phyloP scores from a whole-genome alignment of 2,797 vertebrate genomes.

The Spea hammondii region DNA sequence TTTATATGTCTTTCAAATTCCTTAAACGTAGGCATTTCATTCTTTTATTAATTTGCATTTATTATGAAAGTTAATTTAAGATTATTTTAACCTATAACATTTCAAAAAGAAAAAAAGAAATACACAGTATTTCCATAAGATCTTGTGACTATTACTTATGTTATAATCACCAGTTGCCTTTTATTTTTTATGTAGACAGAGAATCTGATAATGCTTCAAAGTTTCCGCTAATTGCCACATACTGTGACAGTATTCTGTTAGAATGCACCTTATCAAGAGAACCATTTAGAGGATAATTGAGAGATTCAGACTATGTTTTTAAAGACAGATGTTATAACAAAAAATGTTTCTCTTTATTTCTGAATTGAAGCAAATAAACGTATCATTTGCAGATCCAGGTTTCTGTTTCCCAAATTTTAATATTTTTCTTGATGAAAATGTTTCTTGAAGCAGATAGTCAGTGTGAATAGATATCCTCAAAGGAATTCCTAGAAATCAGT shows the following conservation, averaged over 20 bases:
- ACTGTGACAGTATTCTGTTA: slow-evolving; percentile 73
- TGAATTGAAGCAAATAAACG: too few relatives aligned
- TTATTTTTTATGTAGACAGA: slow-evolving; percentile 63
- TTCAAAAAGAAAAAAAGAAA: slow-evolving; percentile 67
- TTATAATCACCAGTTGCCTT: slow-evolving; percentile 62
- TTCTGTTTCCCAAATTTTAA: too few relatives aligned
- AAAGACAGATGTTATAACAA: too few relatives aligned
- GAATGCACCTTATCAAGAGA: slow-evolving; percentile 69
- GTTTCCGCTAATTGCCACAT: slow-evolving; percentile 75
- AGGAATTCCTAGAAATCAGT: slow-evolving; percentile 36
- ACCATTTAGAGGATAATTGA: slow-evolving; percentile 65
- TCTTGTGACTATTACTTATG: slow-evolving; percentile 59
- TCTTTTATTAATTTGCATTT: too few relatives aligned
- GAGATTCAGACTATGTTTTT: slow-evolving; percentile 37
- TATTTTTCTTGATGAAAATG: too few relatives aligned
- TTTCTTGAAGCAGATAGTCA: neutral
- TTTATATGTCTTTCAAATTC: slow-evolving; percentile 66
- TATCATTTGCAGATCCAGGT: too few relatives aligned
- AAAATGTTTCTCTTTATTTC: too few relatives aligned
- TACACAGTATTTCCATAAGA: slow-evolving; percentile 50
- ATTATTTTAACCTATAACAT: slow-evolving; percentile 72
- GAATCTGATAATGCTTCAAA: slow-evolving; percentile 73
- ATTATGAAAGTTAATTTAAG: slow-evolving; percentile 52
- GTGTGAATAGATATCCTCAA: slow-evolving; percentile 1
- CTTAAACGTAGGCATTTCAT: too few relatives aligned